Base-by-base conservation (phyloP, 1,140 invertebrate genomes). In the Drosophila elegans region DNA sequence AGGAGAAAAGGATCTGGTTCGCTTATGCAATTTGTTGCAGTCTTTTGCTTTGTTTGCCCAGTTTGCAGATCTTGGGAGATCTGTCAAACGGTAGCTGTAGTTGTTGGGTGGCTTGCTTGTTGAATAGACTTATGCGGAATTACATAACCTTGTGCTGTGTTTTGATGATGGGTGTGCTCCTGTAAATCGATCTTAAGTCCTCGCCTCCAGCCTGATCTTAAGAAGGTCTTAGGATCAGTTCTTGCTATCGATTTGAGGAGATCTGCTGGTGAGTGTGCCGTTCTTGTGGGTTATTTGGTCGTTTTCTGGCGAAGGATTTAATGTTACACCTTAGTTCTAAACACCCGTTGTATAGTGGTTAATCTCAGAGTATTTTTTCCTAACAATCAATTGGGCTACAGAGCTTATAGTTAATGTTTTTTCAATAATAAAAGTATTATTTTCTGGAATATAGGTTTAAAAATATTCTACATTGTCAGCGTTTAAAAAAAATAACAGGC, bases 1-100 rank as follows among this genome's bases (percentile, higher is more conserved):
- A 66, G 39, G 44, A 32, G 61, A 38, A 62, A 49, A 60, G 75
- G 78, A 78, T 84, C 60, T 55, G 57, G 52, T 71, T 64, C 61
- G 32, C 80, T 88, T 88, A 88, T 90, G 84, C 84, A 88, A 88
- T 88, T 90, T 78, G 84, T 74, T 88, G 84, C 84, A 89, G 84
- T 86, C 78, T 63, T 49, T 48, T 49, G 10, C 41, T 34, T 80
- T 85, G 72, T 80, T 84, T 79, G 73, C 42, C 57, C 54, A 78
- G 48, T 63, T 46, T 11, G 53, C 54, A 39, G 25, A 41, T 74
- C 44, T 21, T 29, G 34, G 29, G 11, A 49, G 59, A 51, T 57
- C 56, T 57, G 38, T 38, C 32, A 61, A 78, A 85, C 82, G 49
- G 83, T 88, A 82, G 82, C 74, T 45, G 61, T 16, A 45, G 61